phyloP scores from a whole-genome alignment of 2,797 vertebrate genomes.

The Lepus oiostolus region DNA sequence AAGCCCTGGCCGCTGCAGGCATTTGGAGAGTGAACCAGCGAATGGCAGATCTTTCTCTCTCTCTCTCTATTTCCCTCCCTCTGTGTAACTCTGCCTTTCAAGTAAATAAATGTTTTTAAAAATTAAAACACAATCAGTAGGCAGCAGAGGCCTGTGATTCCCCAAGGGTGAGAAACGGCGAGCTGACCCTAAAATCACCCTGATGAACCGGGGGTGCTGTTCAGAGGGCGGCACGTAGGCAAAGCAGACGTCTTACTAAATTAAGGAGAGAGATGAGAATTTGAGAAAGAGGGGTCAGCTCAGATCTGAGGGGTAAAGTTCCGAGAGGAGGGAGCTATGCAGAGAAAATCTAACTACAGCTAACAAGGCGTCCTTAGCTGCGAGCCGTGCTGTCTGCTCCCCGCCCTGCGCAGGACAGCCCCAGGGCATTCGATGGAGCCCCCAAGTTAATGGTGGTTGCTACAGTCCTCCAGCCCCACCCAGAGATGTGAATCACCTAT shows the following conservation, averaged over 20 bases:
- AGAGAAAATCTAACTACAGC: not conserved
- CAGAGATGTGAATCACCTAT: too few species aligned
- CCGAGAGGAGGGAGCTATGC: not conserved
- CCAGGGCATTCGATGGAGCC: too few species aligned
- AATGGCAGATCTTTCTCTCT: too few species aligned
- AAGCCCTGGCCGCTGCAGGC: too few species aligned
- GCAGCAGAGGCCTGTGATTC: not conserved
- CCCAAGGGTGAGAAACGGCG: not conserved
- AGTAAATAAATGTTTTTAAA: not conserved
- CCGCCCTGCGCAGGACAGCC: too few species aligned
- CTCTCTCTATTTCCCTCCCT: too few species aligned
- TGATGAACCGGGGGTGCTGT: rapidly evolving
- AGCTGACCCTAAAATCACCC: not conserved
- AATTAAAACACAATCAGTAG: not conserved
- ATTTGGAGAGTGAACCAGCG: too few species aligned
- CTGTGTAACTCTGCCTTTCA: not conserved
- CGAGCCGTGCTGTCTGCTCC: not conserved
- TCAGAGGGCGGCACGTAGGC: too few species aligned
- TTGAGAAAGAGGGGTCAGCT: not conserved
- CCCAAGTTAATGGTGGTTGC: too few species aligned
- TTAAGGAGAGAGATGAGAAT: not conserved
- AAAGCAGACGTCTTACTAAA: not conserved
- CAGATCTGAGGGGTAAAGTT: not conserved
- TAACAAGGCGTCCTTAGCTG: too few species aligned
- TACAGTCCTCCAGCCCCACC: too few species aligned